phyloP scores from a whole-genome alignment of 2,113 vertebrate genomes.

The Gorsachius goisagi region DNA sequence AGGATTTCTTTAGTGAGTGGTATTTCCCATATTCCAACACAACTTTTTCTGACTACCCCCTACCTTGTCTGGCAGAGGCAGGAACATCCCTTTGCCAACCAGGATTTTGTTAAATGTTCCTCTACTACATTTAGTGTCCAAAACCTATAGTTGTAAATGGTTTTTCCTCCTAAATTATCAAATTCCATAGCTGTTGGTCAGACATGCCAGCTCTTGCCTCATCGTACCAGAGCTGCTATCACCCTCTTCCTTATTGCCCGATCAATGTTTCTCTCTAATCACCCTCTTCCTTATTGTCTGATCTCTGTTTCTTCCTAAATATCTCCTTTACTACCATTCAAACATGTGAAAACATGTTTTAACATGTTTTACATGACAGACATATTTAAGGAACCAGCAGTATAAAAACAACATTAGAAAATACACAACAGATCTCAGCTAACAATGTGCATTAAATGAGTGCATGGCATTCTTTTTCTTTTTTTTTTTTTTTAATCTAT shows the following conservation, averaged over 20 bases:
- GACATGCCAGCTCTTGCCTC: neutral
- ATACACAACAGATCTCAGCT: neutral
- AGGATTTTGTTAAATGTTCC: neutral
- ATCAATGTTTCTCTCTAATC: neutral
- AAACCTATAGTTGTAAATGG: neutral
- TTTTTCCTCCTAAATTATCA: neutral
- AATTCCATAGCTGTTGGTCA: conserved; percentile 12
- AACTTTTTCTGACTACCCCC: neutral
- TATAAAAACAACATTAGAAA: neutral
- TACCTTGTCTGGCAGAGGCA: neutral
- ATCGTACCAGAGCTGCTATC: neutral
- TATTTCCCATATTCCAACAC: neutral
- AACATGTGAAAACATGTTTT: neutral
- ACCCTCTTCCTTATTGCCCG: neutral
- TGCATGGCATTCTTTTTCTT: neutral
- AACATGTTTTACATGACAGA: neutral
- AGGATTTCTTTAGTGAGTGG: neutral
- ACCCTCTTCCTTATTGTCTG: conserved; percentile 1
- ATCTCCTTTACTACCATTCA: neutral
- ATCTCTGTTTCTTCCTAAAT: neutral
- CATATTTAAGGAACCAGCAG: neutral
- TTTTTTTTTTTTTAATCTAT: neutral
- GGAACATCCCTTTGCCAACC: neutral
- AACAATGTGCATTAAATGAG: neutral
- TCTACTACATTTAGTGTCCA: neutral